Evolutionary conservation across 2,113 vertebrate species (phyloP).

Genomic region (Otus sunia): DNA sequence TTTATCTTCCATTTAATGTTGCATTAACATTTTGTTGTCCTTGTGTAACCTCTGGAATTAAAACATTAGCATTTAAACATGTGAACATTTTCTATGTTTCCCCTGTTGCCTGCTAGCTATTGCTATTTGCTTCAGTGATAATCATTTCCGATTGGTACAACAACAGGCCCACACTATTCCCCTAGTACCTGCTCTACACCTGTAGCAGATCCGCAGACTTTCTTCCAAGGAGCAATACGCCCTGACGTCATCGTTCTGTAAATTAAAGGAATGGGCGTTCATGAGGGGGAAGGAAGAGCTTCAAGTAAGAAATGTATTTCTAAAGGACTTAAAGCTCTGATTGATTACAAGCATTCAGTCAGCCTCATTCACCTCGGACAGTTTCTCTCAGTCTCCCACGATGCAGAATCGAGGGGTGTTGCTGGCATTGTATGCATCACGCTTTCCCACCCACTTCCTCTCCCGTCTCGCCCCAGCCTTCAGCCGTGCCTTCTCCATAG

Average conservation of each 20-base stretch:
- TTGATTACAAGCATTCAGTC: not conserved
- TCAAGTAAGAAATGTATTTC: conserved; percentile 35
- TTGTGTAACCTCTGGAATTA: conserved; percentile 72
- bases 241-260: not conserved
- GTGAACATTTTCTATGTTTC: conserved; percentile 48
- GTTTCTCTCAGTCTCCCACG: conserved; percentile 14
- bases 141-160: not conserved
- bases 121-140: not conserved
- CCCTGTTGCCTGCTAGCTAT: conserved; percentile 7
- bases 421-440: not conserved
- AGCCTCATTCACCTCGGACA: not conserved
- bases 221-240: conserved; percentile 5
- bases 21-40: conserved; percentile 81
- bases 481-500: not conserved
- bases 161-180: not conserved
- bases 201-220: not conserved
- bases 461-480: not conserved
- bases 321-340: conserved; percentile 32
- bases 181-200: not conserved
- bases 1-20: conserved; percentile 74
- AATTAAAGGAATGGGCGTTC: conserved; percentile 37
- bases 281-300: conserved; percentile 45
- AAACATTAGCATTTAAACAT: conserved; percentile 81
- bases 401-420: not conserved
- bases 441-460: conserved; percentile 34